Percentiles rank a stretch among this genome's conserved stretches.
Evolutionary conservation across 2,113 vertebrate species (phyloP).

Genomic region (Baryphthengus martii): DNA sequence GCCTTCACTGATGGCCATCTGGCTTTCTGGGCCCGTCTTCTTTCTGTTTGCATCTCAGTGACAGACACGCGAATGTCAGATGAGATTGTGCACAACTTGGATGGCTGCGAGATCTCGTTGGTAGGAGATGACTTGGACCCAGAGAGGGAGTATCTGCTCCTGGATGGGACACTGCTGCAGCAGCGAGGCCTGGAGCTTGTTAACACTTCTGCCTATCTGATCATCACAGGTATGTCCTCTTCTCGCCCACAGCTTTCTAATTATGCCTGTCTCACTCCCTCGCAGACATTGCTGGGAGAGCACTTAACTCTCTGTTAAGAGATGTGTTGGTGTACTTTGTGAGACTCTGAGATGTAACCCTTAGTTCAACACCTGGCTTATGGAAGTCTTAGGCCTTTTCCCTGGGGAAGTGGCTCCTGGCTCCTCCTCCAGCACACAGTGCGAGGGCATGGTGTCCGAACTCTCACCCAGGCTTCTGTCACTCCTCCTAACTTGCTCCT

Average conservation of each 20-base stretch:
- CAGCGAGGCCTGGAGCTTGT: slow-evolving; percentile 91
- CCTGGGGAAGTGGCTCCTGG: not conserved
- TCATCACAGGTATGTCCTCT: slow-evolving; percentile 82
- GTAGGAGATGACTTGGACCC: slow-evolving; percentile 92
- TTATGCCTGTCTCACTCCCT: not conserved
- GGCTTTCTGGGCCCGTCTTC: not conserved
- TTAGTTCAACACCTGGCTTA: not conserved
- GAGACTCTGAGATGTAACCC: not conserved
- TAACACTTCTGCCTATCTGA: slow-evolving; percentile 92
- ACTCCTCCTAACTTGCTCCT: not conserved
- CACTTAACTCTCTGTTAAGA: not conserved
- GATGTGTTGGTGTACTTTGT: not conserved
- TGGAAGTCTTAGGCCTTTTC: not conserved
- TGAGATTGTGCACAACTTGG: slow-evolving; percentile 94
- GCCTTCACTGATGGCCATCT: not conserved
- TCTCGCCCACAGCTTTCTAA: not conserved
- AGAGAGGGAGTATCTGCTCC: slow-evolving; percentile 87
- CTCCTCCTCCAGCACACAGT: not conserved
- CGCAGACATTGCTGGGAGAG: not conserved
- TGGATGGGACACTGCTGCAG: slow-evolving; percentile 85
- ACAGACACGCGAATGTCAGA: slow-evolving; percentile 88
- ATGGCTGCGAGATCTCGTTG: slow-evolving; percentile 92
- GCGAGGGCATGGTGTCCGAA: not conserved
- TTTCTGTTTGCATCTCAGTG: slow-evolving; percentile 42
- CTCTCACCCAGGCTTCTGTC: not conserved